Conservation (phyloP, 2,113 vertebrate genomes). For the Alectura lathami region DNA sequence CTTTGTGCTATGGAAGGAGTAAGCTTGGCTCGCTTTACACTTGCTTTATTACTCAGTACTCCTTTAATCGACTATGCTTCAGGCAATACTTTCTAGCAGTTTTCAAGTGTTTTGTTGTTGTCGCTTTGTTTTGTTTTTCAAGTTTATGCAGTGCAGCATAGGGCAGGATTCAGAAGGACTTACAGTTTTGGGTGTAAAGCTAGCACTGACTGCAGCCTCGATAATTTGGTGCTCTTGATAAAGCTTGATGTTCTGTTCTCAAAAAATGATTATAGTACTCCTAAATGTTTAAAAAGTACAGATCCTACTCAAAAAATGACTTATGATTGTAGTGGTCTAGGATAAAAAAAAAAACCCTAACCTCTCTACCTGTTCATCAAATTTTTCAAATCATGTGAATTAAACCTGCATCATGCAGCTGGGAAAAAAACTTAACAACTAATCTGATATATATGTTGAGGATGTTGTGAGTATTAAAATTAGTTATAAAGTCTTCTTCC, state of each 20-base stretch:
- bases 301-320: neutral
- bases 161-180: neutral
- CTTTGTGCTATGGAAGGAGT: neutral
- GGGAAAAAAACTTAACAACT: neutral
- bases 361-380: neutral
- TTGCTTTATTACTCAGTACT: neutral
- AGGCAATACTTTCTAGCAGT: neutral
- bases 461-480: neutral
- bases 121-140: neutral
- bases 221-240: neutral
- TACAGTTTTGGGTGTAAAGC: neutral
- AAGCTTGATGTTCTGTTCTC: neutral
- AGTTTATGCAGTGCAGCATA: neutral
- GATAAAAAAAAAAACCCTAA: neutral
- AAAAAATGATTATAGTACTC: neutral
- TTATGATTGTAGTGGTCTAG: too few species aligned
- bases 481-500: neutral
- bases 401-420: neutral
- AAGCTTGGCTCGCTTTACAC: neutral
- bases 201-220: neutral
- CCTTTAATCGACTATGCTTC: neutral
- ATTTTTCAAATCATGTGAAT: neutral
- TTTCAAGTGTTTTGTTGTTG: neutral
- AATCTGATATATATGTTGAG: neutral
- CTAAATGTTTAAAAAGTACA: neutral